Percentiles rank a stretch among this genome's conserved stretches.
phyloP scores from a whole-genome alignment of 1,140 invertebrate genomes.

The Brachionus plicatilis region DNA sequence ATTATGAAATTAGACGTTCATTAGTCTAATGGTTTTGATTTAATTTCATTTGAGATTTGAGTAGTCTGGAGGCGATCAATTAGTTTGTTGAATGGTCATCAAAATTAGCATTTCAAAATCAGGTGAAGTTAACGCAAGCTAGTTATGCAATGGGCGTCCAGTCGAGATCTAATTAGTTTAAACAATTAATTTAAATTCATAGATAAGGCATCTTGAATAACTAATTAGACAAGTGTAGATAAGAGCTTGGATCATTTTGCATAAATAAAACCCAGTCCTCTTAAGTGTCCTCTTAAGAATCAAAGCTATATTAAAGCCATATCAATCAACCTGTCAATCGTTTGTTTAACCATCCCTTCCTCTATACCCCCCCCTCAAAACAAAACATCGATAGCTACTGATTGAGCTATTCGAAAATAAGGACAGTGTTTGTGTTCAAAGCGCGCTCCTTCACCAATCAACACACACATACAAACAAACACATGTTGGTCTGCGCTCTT shows the following conservation, averaged over 20 bases:
- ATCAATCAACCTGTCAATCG: not conserved
- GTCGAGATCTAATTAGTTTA: not conserved
- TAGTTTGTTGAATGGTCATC: not conserved
- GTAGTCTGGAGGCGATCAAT: not conserved
- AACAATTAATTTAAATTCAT: conserved; percentile 3
- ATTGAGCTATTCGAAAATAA: conserved; percentile 1
- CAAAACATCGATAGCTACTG: not conserved
- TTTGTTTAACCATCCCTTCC: not conserved
- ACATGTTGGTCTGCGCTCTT: not conserved
- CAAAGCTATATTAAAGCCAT: not conserved
- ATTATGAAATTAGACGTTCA: not conserved
- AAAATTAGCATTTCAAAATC: not conserved
- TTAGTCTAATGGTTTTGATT: not conserved
- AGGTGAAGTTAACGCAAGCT: not conserved
- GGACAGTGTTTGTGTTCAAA: not conserved
- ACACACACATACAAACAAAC: not conserved
- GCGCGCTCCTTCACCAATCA: not conserved
- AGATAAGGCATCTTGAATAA: not conserved
- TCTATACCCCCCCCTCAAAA: not conserved
- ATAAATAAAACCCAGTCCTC: not conserved
- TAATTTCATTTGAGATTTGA: not conserved
- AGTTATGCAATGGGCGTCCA: not conserved
- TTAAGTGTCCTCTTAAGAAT: not conserved
- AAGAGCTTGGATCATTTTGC: not conserved
- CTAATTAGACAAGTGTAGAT: not conserved